Evolutionary conservation across 2,888 invertebrate genomes (phyloP), one percentile per base, ranked within the genome.

Genomic region (Exephanes ischioxanthus): DNA sequence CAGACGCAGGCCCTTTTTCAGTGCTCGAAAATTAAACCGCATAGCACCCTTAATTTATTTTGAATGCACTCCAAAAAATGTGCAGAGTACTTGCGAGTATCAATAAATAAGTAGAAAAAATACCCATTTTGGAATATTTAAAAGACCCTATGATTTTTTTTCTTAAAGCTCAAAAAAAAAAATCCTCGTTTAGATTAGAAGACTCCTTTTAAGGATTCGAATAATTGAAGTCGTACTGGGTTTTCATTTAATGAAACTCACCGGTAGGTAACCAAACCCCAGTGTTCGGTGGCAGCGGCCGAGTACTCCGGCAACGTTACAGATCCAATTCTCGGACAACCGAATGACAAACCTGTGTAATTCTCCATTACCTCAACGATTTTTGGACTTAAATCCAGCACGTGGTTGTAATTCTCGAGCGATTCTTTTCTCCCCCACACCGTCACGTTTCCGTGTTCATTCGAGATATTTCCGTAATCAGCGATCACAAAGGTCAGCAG

Each of bases 221-320:
- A 48, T 48, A 48, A 48, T 16, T 16, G 4, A 48, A 16, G 45
- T 48, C 5, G 16, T 48, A 48, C 16, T 41, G n/a, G 33, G 48
- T 22, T 55, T 45, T 19, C n/a, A 67, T 55, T 26, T 11, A 9
- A 67, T 3, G 45, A 67, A 22, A 71, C 87, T 89, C 89, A 96
- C 96, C 95, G 95, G 94, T 97, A 97, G 14, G 97, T 97, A 71
- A 97, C 96, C 73, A 98, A 93, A 16, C 98, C 98, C 98, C 98
- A 98, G 92, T 98, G 98, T 93, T 98, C 98, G 97, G 98, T 98
- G 0, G 98, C 98, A 0, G 97, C 97, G 11, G 97, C 97, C 83
- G 96, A 96, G 92, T 98, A 98, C 92, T 98, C 97, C 0, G 98
- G 98, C 87, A 98, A 94, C 0, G 98, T 97, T 41, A 98, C 96